Base-by-base conservation (phyloP, 2,888 invertebrate genomes). In the Leptopilina myrica region DNA sequence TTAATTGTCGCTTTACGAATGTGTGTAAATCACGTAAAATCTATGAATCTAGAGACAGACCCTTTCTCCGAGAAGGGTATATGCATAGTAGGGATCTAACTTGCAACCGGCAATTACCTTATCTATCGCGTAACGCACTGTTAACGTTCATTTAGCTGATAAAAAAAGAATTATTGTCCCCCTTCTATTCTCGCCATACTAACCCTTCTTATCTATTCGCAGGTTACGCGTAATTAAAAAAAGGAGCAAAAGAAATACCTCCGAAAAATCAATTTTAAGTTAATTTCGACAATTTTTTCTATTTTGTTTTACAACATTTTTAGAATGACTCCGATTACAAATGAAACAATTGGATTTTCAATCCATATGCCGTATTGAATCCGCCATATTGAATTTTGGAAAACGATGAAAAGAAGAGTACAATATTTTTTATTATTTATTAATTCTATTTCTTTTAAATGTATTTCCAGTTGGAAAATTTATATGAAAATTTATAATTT, bases 111-210 rank as follows among this genome's bases (percentile, higher is more conserved):
- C 87, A 88, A 89, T 89, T 89, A 89, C 87, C 85, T 86, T 87
- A 87, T 89, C 88, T 85, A 66, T 79, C 81, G 73, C 83, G 84
- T 86, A 88, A 88, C 86, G 85, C 88, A 87, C 84, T 85, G 87
- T 87, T 88, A 88, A 89, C 89, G 87, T 88, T 87, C 86, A 86
- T 87, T 84, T 82, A 79, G 75, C 76, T 84, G 88, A 89, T 89
- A 89, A 85, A 84, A 62, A 85, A 84, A 84, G 83, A 85, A 87
- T 85, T 85, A 85, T 82, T 81, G 77, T 66, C 56, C 33, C n/a
- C 5, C n/a, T 4, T 14, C 56, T 8, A 43, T 8, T 73, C 53
- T 33, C 2, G 33, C 33, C 20, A 20, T 33, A 4, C 33, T 33
- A 33, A 33, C 26, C 53, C 56, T 73, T 53, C 53, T 73, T 73